Conservation (phyloP, 2,113 vertebrate species). For the Chaetorhynchus papuensis region DNA sequence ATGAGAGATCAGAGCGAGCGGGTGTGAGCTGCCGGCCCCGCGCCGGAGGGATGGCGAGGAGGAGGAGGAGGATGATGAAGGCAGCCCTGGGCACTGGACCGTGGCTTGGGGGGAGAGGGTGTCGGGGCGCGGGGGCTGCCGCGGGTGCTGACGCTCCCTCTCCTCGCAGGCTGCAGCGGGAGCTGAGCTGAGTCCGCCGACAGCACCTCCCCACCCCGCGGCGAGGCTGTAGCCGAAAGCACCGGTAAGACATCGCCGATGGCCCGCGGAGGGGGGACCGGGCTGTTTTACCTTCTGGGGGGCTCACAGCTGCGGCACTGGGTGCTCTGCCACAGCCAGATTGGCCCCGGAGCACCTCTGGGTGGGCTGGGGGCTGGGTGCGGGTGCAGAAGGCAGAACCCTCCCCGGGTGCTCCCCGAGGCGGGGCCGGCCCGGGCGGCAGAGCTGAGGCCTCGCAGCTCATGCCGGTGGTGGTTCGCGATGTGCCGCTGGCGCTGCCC, state of each 20-base stretch:
- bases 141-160: background rate
- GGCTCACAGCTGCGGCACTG: background rate
- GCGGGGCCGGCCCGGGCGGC: background rate
- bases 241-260: background rate
- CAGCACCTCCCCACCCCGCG: background rate
- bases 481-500: background rate
- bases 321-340: background rate
- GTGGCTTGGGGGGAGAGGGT: background rate
- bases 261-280: background rate
- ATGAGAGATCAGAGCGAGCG: background rate
- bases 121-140: background rate
- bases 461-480: accelerated
- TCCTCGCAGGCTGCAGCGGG: background rate
- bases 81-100: background rate
- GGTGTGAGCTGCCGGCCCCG: background rate
- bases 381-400: background rate
- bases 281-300: background rate
- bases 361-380: background rate
- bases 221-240: background rate
- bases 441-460: background rate
- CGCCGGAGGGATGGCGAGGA: background rate
- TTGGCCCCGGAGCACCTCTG: background rate
- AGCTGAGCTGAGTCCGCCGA: background rate
- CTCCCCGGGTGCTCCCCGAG: accelerated
- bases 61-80: background rate